Percentiles rank a stretch among this genome's conserved stretches.
phyloP scores from a whole-genome alignment of 2,888 invertebrate species.

The Xylota sylvarum region DNA sequence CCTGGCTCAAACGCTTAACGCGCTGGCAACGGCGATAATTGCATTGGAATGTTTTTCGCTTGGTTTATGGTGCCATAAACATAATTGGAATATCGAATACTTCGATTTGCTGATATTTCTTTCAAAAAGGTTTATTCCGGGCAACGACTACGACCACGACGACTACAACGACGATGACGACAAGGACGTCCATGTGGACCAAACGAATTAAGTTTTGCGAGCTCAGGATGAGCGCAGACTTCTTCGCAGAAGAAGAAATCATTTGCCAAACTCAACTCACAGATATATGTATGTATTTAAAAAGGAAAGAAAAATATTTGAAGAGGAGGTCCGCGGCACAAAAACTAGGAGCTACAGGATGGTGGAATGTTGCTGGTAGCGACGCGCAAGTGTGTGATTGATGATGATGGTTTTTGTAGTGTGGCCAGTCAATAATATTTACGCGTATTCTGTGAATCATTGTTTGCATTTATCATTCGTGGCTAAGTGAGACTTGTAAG shows the following conservation, averaged over 20 bases:
- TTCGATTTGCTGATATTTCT: conserved; percentile 66
- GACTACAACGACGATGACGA: background rate
- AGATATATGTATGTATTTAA: background rate
- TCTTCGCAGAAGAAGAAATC: conserved; percentile 40
- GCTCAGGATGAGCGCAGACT: conserved; percentile 27
- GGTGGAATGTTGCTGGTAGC: conserved; percentile 69
- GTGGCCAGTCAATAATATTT: conserved; percentile 62
- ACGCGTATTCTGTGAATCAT: conserved; percentile 70
- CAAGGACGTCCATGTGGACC: conserved; percentile 29
- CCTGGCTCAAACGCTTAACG: conserved; percentile 50
- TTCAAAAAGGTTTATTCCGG: conserved; percentile 37
- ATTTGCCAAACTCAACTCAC: conserved; percentile 9
- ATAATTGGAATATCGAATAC: conserved; percentile 76
- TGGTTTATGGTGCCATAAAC: conserved; percentile 77
- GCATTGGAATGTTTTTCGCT: conserved; percentile 72
- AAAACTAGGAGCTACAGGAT: conserved; percentile 60
- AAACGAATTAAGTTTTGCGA: conserved; percentile 46
- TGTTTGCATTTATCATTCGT: conserved; percentile 70
- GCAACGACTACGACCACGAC: background rate
- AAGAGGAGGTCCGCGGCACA: conserved; percentile 27
- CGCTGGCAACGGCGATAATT: conserved; percentile 71
- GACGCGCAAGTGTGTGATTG: conserved; percentile 62
- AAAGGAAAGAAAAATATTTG: conserved; percentile 50
- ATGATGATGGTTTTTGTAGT: conserved; percentile 75
- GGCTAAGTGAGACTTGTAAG: background rate